Evolutionary conservation across 2,797 vertebrate genomes (phyloP), one percentile per base, ranked within the genome.

Genomic region (Diplodus sargus): DNA sequence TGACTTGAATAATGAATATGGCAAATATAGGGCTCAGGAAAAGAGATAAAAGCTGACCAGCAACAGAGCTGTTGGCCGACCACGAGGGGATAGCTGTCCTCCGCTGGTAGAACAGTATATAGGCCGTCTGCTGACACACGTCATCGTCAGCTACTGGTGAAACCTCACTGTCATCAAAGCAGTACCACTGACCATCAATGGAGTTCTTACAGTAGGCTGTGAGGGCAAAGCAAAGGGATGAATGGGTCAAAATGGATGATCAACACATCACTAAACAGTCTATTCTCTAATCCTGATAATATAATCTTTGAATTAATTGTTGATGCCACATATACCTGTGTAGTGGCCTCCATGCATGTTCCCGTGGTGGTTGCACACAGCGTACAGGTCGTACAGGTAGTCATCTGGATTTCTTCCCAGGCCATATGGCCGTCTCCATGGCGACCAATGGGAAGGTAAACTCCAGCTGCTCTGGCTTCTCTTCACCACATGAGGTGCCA

Each of bases 401-500:
- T 99, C 98, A 60, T 99, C 97, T 0, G 98, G 98, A 93, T 98
- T 98, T 54, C 97, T 96, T 8, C 98, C 98, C 0, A 99, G 94
- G 59, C 98, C 97, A 0, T 99, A 99, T 3, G 98, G 97, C 43
- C 97, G 95, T 90, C 98, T 95, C 98, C 98, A 99, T 0, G 98
- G 98, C 15, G 98, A 99, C 98, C 98, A 99, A 60, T 99, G 98
- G 0, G 98, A 99, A 0, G 98, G 98, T 83, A 99, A 93, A 76
- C 98, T 99, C 98, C 98, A 99, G 93, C 97, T 99, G 95, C 98
- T 99, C 93, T 99, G 98, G 91, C 98, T 99, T 76, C 98, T 96
- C 74, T 98, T 98, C 8, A 99, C 98, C 82, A 99, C 97, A 0
- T 99, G 98, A 34, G 98, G 98, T 0, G 98, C 98, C 98, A 99